Conservation (phyloP, 2,113 vertebrate species). For the Eupsittula cactorum region DNA sequence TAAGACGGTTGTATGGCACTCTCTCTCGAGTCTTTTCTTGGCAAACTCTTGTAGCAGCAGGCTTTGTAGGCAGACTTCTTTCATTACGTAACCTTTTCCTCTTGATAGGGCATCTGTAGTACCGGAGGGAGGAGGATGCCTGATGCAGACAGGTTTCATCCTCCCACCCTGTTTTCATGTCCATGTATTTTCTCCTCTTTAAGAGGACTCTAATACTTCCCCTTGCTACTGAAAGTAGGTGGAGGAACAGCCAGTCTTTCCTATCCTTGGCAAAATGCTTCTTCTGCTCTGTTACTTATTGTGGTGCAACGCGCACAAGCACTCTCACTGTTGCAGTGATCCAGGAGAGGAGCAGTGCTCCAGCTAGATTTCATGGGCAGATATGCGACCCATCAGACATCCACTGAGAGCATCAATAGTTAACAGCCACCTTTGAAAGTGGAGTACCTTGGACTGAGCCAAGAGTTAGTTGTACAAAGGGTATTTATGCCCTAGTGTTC, state of each 20-base stretch:
- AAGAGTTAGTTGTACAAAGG: neutral
- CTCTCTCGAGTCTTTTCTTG: conserved; percentile 34
- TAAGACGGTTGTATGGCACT: conserved; percentile 27
- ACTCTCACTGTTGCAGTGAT: neutral
- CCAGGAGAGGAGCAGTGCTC: neutral
- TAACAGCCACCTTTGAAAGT: neutral
- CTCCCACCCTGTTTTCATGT: conserved; percentile 68
- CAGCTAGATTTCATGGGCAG: neutral
- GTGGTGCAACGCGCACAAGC: neutral
- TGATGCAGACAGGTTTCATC: conserved; percentile 64
- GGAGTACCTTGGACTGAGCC: neutral
- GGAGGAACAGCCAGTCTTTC: conserved; percentile 61
- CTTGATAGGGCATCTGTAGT: conserved; percentile 68
- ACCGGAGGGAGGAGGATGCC: conserved; percentile 61
- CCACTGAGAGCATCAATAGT: neutral
- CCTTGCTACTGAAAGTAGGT: conserved; percentile 59
- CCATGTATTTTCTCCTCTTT: conserved; percentile 60
- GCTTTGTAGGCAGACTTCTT: conserved; percentile 69
- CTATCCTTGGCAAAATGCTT: conserved; percentile 54
- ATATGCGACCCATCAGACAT: neutral
- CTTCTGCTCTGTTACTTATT: neutral
- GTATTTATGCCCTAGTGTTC: neutral
- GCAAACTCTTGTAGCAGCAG: conserved; percentile 64
- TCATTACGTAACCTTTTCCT: conserved; percentile 67
- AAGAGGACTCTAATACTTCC: conserved; percentile 61